These are phyloP conservation scores for Trachelus troglodyta DNA, from an alignment of 2,888 invertebrate genomes.

Conservation along the genomic window DNA sequence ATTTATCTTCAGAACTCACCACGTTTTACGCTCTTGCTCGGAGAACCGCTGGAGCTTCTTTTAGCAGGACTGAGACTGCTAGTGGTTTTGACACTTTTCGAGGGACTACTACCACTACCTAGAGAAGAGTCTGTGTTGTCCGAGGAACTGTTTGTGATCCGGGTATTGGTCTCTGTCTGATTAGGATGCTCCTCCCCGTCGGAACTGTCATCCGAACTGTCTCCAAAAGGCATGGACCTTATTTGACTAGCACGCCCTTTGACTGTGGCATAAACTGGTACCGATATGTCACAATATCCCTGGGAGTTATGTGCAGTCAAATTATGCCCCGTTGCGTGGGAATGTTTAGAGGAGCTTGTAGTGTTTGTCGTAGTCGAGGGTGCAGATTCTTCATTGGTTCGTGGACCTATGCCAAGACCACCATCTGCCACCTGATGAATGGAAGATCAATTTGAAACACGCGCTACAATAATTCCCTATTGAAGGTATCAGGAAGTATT, in stretches of 20 bases:
- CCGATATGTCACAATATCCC: conserved; percentile 90
- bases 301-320: conserved; percentile 71
- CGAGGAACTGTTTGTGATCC: conserved; percentile 68
- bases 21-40: conserved; percentile 83
- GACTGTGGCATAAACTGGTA: conserved; percentile 95
- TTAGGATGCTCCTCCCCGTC: conserved; percentile 82
- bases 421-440: conserved; percentile 60
- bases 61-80: conserved; percentile 88
- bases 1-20: conserved; percentile 68
- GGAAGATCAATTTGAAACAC: neutral
- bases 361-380: conserved; percentile 54
- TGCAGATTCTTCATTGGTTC: conserved; percentile 59
- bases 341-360: conserved; percentile 62
- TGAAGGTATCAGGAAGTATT: neutral
- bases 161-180: conserved; percentile 70
- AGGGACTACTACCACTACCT: conserved; percentile 83
- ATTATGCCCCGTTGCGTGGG: conserved; percentile 61
- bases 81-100: conserved; percentile 87
- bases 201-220: conserved; percentile 94
- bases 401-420: conserved; percentile 61
- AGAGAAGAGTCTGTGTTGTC: conserved; percentile 72
- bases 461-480: neutral
- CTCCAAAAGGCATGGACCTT: conserved; percentile 94
- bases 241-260: conserved; percentile 96
- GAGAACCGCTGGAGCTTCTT: conserved; percentile 84